These are phyloP conservation scores for Idris sp. DNA, from an alignment of 1,140 invertebrate species.

Conservation along the genomic window DNA sequence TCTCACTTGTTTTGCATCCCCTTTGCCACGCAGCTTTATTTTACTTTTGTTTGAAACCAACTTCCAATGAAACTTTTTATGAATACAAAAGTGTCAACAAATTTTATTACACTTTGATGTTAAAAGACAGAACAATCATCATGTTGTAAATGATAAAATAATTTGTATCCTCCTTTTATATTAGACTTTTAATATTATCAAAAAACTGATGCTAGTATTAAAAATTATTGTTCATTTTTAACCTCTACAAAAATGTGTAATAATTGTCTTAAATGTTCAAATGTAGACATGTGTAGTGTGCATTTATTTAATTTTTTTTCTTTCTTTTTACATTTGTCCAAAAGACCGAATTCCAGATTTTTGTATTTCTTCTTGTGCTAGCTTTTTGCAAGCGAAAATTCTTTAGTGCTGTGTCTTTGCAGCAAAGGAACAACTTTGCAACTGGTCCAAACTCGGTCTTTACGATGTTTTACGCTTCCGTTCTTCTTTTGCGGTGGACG, in stretches of 20 bases:
- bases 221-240: too few relatives aligned
- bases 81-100: conserved; percentile 5
- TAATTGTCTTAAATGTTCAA: too few relatives aligned
- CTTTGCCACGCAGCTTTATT: background rate
- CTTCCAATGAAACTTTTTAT: conserved; percentile 2
- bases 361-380: conserved; percentile 40
- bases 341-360: conserved; percentile 44
- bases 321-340: conserved; percentile 7
- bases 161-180: too few relatives aligned
- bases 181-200: too few relatives aligned
- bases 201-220: too few relatives aligned
- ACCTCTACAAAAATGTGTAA: too few relatives aligned
- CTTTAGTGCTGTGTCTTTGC: conserved; percentile 34
- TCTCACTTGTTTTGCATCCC: conserved; percentile 5
- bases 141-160: too few relatives aligned
- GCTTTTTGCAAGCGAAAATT: conserved; percentile 44
- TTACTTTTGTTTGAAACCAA: conserved; percentile 6
- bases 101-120: background rate
- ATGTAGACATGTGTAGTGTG: conserved; percentile 1
- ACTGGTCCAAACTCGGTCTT: conserved; percentile 53
- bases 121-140: too few relatives aligned
- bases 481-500: conserved; percentile 45
- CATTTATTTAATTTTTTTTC: conserved; percentile 15
- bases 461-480: conserved; percentile 54
- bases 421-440: conserved; percentile 44